Conservation (phyloP, 2,113 vertebrate genomes). For the Pongo abelii region DNA sequence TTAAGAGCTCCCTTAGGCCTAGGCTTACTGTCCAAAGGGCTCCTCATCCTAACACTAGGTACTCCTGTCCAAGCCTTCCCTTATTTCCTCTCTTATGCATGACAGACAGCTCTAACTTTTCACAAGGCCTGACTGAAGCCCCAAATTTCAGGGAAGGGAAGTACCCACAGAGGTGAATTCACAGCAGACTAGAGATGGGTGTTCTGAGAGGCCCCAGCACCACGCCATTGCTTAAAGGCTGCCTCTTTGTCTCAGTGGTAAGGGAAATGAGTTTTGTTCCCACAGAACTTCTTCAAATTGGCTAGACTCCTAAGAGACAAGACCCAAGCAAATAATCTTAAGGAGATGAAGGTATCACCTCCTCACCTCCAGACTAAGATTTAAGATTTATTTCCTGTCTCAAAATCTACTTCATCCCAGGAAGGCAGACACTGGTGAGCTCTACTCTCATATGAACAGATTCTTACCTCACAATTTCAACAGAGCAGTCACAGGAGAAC, state of each 20-base stretch:
- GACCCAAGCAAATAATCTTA: background rate
- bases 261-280: background rate
- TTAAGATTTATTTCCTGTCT: background rate
- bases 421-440: background rate
- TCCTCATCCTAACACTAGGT: background rate
- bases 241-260: background rate
- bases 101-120: background rate
- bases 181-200: background rate
- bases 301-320: background rate
- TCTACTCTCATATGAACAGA: background rate
- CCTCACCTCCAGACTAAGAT: background rate
- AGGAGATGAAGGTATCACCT: background rate
- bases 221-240: background rate
- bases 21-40: too few species aligned
- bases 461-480: background rate
- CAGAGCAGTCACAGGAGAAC: background rate
- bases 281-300: background rate
- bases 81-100: background rate
- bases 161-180: background rate
- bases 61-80: background rate
- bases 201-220: background rate
- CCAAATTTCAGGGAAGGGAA: background rate
- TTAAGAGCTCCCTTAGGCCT: background rate
- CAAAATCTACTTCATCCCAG: background rate
- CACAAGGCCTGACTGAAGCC: background rate